Conservation (phyloP, 2,888 invertebrate genomes). For the Tryphoninae sp. region DNA sequence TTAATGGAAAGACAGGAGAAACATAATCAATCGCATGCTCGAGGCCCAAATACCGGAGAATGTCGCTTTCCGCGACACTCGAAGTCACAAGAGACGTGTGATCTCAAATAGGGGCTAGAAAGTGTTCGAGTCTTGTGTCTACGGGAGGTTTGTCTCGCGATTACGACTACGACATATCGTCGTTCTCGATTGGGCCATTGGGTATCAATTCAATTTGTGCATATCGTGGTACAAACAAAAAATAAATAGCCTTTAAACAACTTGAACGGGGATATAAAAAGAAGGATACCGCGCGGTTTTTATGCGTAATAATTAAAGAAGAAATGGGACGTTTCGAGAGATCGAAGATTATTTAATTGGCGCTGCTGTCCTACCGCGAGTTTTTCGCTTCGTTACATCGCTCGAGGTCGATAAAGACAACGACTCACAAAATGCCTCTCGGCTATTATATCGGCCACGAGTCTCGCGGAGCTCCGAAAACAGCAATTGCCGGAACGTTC, state of each 20-base stretch:
- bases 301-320: not conserved
- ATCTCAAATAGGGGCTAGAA: constrained; percentile 46
- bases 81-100: constrained; percentile 20
- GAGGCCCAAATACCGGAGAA: constrained; percentile 17
- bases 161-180: constrained; percentile 33
- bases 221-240: not conserved
- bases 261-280: too few relatives aligned
- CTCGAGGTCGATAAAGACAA: constrained; percentile 52
- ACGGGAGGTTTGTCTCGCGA: constrained; percentile 25
- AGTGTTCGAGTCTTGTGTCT: constrained; percentile 41
- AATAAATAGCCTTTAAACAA: not conserved
- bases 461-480: constrained; percentile 21
- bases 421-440: constrained; percentile 41
- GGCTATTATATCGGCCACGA: constrained; percentile 25
- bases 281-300: not conserved
- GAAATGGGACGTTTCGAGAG: constrained; percentile 12
- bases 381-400: constrained; percentile 20
- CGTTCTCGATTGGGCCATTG: constrained; percentile 2
- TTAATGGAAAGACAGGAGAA: constrained; percentile 10
- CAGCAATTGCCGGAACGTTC: constrained; percentile 16
- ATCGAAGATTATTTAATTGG: constrained; percentile 31
- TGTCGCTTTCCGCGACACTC: constrained; percentile 38
- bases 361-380: constrained; percentile 16
- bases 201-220: not conserved
- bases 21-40: constrained; percentile 8